Percentiles rank a stretch among this genome's conserved stretches.
phyloP scores from a whole-genome alignment of 2,888 invertebrate species.

The Unio delphinus region DNA sequence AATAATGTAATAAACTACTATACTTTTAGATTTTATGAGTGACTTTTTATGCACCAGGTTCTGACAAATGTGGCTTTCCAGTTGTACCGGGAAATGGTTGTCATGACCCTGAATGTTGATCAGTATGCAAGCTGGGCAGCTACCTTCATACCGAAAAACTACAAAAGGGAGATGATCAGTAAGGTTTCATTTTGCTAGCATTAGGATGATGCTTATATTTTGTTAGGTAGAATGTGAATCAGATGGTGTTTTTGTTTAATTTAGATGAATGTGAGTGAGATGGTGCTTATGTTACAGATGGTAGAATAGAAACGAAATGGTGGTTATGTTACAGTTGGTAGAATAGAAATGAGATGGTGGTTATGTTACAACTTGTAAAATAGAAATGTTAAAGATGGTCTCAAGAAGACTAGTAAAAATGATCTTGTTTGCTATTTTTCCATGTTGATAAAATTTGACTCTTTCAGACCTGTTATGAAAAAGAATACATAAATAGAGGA shows the following conservation, averaged over 20 bases:
- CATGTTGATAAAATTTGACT: no score
- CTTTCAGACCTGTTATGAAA: no score
- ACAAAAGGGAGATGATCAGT: constrained; percentile 30
- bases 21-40: not conserved
- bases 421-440: no score
- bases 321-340: not conserved
- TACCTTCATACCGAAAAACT: constrained; percentile 54
- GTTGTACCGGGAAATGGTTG: constrained; percentile 51
- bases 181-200: constrained; percentile 9
- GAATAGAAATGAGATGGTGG: not conserved
- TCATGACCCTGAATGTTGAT: constrained; percentile 56
- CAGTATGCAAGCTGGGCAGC: constrained; percentile 56
- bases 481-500: no score
- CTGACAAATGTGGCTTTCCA: constrained; percentile 45
- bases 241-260: not conserved
- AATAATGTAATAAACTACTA: no score
- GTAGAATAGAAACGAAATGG: not conserved
- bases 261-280: not conserved
- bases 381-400: not conserved
- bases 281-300: not conserved
- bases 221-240: not conserved
- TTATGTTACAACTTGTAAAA: not conserved
- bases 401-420: not conserved
- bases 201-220: not conserved
- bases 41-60: constrained; percentile 28